phyloP scores from a whole-genome alignment of 2,113 vertebrate species.

The Microcebus jonahi region DNA sequence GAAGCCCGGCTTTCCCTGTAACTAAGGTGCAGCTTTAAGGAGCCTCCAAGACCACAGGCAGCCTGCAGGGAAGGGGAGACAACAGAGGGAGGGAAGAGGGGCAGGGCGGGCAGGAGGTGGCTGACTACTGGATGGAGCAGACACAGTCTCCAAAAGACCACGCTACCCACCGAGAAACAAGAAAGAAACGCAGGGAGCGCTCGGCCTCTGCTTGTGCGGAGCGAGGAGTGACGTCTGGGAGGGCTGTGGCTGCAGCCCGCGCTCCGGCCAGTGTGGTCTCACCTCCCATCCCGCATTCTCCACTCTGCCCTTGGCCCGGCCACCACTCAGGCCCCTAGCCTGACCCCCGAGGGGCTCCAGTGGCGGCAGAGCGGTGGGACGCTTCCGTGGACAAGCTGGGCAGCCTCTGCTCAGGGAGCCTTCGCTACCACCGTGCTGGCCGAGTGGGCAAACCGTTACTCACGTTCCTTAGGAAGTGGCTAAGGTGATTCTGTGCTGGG shows the following conservation, averaged over 20 bases:
- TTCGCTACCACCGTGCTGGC: neutral
- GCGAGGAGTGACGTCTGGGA: fast-evolving
- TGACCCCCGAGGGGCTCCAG: fast-evolving
- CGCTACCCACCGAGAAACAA: constrained; percentile 17
- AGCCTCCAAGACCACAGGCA: neutral
- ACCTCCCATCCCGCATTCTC: neutral
- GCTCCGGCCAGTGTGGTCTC: neutral
- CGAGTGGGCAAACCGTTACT: neutral
- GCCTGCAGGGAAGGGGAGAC: neutral
- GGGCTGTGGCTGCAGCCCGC: neutral
- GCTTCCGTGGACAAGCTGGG: neutral
- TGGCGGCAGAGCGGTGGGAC: fast-evolving
- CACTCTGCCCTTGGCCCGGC: neutral
- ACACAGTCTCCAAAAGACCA: constrained; percentile 42
- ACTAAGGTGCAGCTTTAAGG: neutral
- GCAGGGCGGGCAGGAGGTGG: neutral
- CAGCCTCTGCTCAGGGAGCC: neutral
- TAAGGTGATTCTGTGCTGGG: neutral
- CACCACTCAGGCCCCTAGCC: no score
- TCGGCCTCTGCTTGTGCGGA: neutral
- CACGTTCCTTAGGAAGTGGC: neutral
- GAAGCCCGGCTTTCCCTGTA: neutral
- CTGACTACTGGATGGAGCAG: neutral
- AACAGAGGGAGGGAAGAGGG: neutral
- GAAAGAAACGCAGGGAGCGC: neutral